Evolutionary conservation across 2,113 vertebrate species (phyloP).

Genomic region (Callionymus lyra): DNA sequence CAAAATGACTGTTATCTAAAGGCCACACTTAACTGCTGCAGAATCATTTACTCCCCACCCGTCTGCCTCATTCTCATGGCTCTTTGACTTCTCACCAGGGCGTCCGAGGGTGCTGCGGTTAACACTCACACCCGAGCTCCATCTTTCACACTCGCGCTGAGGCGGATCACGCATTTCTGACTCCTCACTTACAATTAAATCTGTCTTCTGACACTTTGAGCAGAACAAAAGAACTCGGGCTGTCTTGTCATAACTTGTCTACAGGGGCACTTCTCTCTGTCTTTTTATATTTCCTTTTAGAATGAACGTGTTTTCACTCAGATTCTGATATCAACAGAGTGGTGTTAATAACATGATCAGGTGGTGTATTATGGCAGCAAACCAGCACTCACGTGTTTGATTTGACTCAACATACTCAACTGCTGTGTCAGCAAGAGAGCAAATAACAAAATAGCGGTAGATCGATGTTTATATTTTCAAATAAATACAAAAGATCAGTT

Average conservation of each 20-base stretch:
- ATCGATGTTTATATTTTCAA: no score
- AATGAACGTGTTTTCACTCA: slow-evolving; percentile 11
- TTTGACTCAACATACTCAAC: no score
- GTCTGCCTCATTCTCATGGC: slow-evolving; percentile 30
- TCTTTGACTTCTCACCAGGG: slow-evolving; percentile 50
- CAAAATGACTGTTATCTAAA: slow-evolving; percentile 34
- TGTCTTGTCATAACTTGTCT: slow-evolving; percentile 30
- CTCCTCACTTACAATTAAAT: slow-evolving; percentile 35
- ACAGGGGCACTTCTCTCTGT: slow-evolving; percentile 26
- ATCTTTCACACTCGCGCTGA: slow-evolving; percentile 32
- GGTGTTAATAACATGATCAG: no score
- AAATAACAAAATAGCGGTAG: no score
- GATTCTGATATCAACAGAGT: no score
- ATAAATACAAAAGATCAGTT: no score
- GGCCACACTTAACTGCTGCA: slow-evolving; percentile 28
- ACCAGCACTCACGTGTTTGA: no score
- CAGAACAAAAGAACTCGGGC: slow-evolving; percentile 46
- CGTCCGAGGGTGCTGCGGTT: slow-evolving; percentile 33
- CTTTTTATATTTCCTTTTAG: neutral
- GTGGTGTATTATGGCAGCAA: no score
- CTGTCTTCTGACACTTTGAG: slow-evolving; percentile 28
- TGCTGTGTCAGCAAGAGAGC: no score
- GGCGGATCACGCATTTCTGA: slow-evolving; percentile 33
- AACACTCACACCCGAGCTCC: slow-evolving; percentile 45
- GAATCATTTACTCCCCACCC: slow-evolving; percentile 37